phyloP scores from a whole-genome alignment of 1,140 invertebrate genomes.

The Micrasema longulum region DNA sequence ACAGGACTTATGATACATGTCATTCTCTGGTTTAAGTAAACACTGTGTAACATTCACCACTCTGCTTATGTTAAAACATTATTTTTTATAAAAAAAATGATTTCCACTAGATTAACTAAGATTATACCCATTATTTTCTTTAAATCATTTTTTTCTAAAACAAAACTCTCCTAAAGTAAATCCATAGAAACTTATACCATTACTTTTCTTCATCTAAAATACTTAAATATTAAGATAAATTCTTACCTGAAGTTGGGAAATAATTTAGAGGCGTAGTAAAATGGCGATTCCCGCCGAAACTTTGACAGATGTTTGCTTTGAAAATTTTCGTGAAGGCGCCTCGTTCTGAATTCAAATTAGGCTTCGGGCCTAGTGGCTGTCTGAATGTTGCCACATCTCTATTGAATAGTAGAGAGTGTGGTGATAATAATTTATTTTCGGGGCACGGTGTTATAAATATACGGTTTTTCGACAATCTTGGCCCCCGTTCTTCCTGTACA shows the following conservation, averaged over 20 bases:
- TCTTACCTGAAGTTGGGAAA: constrained; percentile 23
- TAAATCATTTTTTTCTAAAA: too few relatives aligned
- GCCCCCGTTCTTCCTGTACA: constrained; percentile 85
- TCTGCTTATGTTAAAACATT: too few relatives aligned
- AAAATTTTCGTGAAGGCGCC: constrained; percentile 57
- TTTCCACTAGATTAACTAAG: too few relatives aligned
- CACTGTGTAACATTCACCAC: too few relatives aligned
- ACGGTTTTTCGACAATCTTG: constrained; percentile 68
- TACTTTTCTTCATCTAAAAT: not conserved
- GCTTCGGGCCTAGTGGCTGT: constrained; percentile 43
- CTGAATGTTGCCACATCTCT: constrained; percentile 28
- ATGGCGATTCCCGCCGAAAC: constrained; percentile 23
- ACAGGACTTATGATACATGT: too few relatives aligned
- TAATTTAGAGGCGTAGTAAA: constrained; percentile 22
- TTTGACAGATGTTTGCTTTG: constrained; percentile 58
- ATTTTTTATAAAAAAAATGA: too few relatives aligned
- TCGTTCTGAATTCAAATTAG: constrained; percentile 37
- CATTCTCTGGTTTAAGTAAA: too few relatives aligned
- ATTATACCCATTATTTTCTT: too few relatives aligned
- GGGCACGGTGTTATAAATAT: constrained; percentile 18
- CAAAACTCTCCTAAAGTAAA: too few relatives aligned
- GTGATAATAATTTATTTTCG: not conserved
- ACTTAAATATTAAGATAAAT: not conserved
- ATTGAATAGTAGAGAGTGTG: not conserved
- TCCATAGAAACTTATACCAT: too few relatives aligned